phyloP scores from a whole-genome alignment of 2,113 vertebrate genomes.

The Ochotona curzoniae region DNA sequence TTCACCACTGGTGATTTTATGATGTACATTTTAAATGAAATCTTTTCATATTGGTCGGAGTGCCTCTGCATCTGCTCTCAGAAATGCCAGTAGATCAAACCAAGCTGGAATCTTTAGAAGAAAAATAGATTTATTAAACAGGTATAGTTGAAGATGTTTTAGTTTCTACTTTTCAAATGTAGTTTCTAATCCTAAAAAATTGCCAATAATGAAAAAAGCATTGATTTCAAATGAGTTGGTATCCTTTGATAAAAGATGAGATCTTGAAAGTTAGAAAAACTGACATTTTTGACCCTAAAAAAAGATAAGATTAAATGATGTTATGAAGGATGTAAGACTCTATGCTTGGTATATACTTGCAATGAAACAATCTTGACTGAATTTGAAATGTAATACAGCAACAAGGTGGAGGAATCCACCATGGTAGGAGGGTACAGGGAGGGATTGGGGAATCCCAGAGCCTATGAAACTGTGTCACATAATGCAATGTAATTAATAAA shows the following conservation, averaged over 20 bases:
- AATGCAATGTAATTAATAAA: too few relatives aligned
- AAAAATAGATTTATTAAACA: slow-evolving; percentile 65
- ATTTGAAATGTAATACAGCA: too few relatives aligned
- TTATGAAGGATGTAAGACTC: background rate
- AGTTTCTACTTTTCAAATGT: slow-evolving; percentile 36
- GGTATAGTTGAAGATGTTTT: slow-evolving; percentile 67
- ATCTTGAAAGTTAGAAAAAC: background rate
- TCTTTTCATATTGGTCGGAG: slow-evolving; percentile 31
- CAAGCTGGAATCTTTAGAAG: slow-evolving; percentile 65
- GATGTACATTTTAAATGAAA: background rate
- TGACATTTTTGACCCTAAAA: background rate
- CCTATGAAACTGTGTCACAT: too few relatives aligned
- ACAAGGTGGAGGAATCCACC: too few relatives aligned
- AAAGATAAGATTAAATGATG: background rate
- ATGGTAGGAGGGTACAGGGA: too few relatives aligned
- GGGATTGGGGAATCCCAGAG: too few relatives aligned
- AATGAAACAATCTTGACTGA: too few relatives aligned
- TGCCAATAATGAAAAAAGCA: slow-evolving; percentile 70
- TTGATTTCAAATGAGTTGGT: slow-evolving; percentile 66
- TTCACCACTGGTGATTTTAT: slow-evolving; percentile 6
- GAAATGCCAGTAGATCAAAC: slow-evolving; percentile 55
- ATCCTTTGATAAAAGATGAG: slow-evolving; percentile 63
- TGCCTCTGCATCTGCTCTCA: slow-evolving; percentile 3
- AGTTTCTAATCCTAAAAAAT: slow-evolving; percentile 51
- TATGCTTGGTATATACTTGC: too few relatives aligned